phyloP scores from a whole-genome alignment of 2,797 vertebrate genomes.

The Hemibagrus guttatus region DNA sequence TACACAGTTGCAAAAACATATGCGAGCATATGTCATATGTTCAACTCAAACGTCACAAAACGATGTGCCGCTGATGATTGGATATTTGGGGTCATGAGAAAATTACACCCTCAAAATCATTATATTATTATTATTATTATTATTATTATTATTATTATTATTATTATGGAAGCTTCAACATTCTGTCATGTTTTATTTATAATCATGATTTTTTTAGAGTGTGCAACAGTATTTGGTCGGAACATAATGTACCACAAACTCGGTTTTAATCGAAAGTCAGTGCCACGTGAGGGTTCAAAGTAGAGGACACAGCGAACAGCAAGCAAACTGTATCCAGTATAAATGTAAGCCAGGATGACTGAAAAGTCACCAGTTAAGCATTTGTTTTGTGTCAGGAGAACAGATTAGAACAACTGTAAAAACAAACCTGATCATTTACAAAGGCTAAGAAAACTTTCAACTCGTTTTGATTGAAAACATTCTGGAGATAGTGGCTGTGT shows the following conservation, averaged over 20 bases:
- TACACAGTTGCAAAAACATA: background rate
- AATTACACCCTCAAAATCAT: no score
- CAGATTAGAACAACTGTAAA: no score
- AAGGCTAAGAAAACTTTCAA: background rate
- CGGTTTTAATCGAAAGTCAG: background rate
- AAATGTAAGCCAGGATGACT: background rate
- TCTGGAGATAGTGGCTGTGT: background rate
- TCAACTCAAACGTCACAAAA: background rate
- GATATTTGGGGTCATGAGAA: background rate
- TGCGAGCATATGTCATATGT: background rate
- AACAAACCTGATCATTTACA: background rate
- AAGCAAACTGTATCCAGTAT: background rate
- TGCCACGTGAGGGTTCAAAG: background rate
- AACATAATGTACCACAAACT: background rate
- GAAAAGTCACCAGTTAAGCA: background rate
- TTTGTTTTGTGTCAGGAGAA: background rate
- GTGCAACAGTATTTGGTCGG: background rate
- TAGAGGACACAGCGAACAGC: background rate
- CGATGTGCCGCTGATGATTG: background rate
- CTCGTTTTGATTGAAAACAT: background rate
- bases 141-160: no score
- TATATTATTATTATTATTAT: background rate
- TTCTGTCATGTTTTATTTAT: background rate
- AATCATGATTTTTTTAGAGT: background rate
- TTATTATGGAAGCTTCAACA: no score